Percentiles rank a stretch among this genome's conserved stretches.
These are phyloP conservation scores for Orycteropus afer DNA, from an alignment of 2,113 vertebrate genomes.

Conservation along the genomic window DNA sequence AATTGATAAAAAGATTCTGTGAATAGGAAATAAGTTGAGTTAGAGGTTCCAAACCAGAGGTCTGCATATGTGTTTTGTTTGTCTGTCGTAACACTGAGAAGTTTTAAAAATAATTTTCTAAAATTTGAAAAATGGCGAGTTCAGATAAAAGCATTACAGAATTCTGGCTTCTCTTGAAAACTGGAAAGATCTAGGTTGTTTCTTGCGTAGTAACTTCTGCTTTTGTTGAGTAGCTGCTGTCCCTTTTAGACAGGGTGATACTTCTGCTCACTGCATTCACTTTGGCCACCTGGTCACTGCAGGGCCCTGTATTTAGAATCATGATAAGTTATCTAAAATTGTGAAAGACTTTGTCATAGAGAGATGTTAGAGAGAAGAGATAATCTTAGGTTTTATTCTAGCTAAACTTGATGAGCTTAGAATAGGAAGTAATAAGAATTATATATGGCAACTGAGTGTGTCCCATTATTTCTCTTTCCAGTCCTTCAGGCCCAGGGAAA, in stretches of 20 bases:
- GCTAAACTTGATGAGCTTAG: not conserved
- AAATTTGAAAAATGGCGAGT: conserved; percentile 29
- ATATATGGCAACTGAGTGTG: not conserved
- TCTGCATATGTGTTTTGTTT: not conserved
- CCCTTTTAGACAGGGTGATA: not conserved
- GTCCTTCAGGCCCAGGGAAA: not conserved
- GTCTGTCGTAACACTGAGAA: not conserved
- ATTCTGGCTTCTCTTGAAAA: not conserved
- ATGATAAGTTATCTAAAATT: not conserved
- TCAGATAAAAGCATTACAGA: not conserved
- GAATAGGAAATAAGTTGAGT: not conserved
- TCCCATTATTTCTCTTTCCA: not conserved
- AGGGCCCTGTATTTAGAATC: not conserved
- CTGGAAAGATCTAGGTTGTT: not conserved
- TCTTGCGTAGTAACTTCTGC: not conserved
- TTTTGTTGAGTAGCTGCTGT: not conserved
- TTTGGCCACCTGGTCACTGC: not conserved
- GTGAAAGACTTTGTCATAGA: not conserved
- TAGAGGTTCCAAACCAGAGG: not conserved
- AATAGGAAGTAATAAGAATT: not conserved
- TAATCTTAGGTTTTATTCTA: not conserved
- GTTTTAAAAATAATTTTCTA: not conserved
- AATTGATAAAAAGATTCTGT: not conserved
- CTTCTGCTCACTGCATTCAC: rapidly evolving
- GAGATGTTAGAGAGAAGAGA: not conserved